Percentiles rank a stretch among this genome's conserved stretches.
Evolutionary conservation across 64 coral and sea anemone species (phyloP).

Genomic region (Anthopleura sola): DNA sequence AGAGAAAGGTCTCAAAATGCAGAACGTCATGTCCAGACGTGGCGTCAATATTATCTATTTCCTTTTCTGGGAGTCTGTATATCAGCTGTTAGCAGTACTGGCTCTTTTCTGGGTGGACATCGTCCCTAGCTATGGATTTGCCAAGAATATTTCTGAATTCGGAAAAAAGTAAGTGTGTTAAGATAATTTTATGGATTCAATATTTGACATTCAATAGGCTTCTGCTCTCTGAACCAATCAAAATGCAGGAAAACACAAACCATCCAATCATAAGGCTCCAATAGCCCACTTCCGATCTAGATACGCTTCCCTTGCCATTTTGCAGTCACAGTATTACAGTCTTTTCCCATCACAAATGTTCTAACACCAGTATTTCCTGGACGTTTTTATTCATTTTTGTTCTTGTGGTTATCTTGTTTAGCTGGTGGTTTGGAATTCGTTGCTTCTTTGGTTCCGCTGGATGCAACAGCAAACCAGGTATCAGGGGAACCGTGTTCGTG

Average conservation of each 20-base stretch:
- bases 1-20: conserved; percentile 85
- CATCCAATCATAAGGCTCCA: background rate
- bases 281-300: too few relatives aligned
- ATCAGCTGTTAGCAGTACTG: conserved; percentile 66
- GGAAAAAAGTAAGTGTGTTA: conserved; percentile 74
- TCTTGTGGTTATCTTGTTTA: conserved; percentile 16
- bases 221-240: background rate
- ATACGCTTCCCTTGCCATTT: too few relatives aligned
- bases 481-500: conserved; percentile 76
- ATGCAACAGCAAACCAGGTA: conserved; percentile 39
- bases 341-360: too few relatives aligned
- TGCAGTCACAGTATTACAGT: background rate
- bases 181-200: background rate
- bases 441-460: conserved; percentile 89
- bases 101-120: conserved; percentile 83
- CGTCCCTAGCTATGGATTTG: conserved; percentile 81
- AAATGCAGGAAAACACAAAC: background rate
- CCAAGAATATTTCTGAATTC: conserved; percentile 67
- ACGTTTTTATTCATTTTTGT: background rate
- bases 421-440: conserved; percentile 91
- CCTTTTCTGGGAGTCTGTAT: conserved; percentile 82
- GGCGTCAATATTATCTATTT: conserved; percentile 77
- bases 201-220: background rate
- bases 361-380: too few relatives aligned
- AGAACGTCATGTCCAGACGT: conserved; percentile 40